A percentile compares a stretch with the other conserved stretches of the same genome.
These are phyloP conservation scores for Coreius guichenoti DNA, from an alignment of 2,797 vertebrate species.

Conservation along the genomic window DNA sequence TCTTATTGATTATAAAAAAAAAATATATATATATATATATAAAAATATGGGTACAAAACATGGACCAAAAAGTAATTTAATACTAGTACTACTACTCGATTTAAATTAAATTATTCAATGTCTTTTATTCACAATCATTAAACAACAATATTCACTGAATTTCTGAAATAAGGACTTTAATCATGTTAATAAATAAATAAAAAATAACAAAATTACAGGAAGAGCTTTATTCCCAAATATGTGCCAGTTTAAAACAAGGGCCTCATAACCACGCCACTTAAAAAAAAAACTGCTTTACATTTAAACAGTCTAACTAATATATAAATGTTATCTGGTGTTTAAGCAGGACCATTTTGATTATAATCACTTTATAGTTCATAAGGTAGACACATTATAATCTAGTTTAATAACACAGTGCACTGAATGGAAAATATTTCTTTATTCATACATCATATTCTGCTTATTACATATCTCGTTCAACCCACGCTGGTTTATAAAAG, in stretches of 20 bases:
- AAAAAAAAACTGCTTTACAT: neutral
- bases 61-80: neutral
- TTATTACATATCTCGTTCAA: conserved; percentile 11
- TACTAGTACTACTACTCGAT: neutral
- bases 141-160: neutral
- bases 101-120: too few species aligned
- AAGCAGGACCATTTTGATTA: neutral
- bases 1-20: neutral
- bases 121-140: neutral
- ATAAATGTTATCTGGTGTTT: neutral
- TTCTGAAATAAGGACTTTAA: neutral
- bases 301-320: neutral
- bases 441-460: conserved; percentile 17
- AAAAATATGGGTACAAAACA: neutral
- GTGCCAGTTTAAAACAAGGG: neutral
- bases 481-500: conserved; percentile 39
- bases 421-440: conserved; percentile 15
- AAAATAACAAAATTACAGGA: neutral
- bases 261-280: neutral
- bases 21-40: neutral
- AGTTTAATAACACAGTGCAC: neutral
- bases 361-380: neutral
- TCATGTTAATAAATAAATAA: neutral
- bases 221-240: neutral
- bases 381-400: neutral